These are phyloP conservation scores for Apodemus sylvaticus DNA, from an alignment of 2,113 vertebrate genomes.

Conservation along the genomic window DNA sequence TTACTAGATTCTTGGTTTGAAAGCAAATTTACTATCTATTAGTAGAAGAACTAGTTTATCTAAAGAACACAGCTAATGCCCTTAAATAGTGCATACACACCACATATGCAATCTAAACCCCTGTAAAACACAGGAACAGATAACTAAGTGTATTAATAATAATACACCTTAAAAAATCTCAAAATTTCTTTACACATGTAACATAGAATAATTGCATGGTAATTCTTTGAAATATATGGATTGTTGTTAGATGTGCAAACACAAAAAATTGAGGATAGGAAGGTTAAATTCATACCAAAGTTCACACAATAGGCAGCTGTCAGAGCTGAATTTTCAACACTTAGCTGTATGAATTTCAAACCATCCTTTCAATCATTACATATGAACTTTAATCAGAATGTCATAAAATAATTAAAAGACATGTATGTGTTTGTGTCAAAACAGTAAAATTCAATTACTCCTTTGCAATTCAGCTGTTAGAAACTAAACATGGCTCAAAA, in stretches of 20 bases:
- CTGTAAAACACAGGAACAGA: neutral
- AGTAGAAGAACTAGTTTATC: neutral
- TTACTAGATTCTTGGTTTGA: neutral
- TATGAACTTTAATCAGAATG: neutral
- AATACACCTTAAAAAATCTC: neutral
- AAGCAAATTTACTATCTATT: neutral
- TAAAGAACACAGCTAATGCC: neutral
- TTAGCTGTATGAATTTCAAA: neutral
- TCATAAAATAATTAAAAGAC: conserved; percentile 39
- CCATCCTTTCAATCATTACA: neutral
- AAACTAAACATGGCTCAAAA: conserved; percentile 71
- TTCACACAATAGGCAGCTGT: neutral
- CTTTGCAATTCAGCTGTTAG: neutral
- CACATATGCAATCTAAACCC: neutral
- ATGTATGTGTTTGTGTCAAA: neutral
- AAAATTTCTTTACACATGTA: neutral
- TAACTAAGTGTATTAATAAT: neutral
- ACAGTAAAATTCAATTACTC: neutral
- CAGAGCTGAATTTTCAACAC: neutral
- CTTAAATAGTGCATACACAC: neutral
- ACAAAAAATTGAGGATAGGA: neutral
- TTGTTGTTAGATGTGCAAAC: neutral
- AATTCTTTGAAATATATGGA: neutral
- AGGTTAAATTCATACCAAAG: neutral
- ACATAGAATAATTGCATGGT: neutral